phyloP scores from a whole-genome alignment of 2,888 invertebrate genomes.

The Sinelater perroti region DNA sequence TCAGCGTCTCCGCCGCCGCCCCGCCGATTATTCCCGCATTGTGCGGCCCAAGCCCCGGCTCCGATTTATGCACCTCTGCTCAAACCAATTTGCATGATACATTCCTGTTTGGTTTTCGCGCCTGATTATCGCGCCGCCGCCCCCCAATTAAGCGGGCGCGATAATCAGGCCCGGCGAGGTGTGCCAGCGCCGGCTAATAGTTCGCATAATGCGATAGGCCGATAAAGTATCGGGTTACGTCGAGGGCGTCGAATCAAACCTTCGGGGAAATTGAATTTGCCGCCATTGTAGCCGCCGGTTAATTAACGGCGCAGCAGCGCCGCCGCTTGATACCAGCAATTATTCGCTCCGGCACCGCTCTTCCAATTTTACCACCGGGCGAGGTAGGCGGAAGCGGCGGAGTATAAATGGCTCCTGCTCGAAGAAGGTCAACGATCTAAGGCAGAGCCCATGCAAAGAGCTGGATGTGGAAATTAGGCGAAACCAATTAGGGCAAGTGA shows the following conservation, averaged over 20 bases:
- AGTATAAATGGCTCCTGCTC: neutral
- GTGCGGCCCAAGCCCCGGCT: neutral
- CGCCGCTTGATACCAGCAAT: neutral
- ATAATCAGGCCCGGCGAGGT: neutral
- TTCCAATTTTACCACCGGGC: too few species aligned
- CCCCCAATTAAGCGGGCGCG: slow-evolving; percentile 8
- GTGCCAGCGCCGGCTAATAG: neutral
- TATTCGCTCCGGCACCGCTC: too few species aligned
- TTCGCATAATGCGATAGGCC: slow-evolving; percentile 1
- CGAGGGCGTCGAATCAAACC: slow-evolving; percentile 4
- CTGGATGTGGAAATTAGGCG: slow-evolving; percentile 3
- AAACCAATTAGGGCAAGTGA: slow-evolving; percentile 14
- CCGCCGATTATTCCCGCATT: neutral
- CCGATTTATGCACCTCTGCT: slow-evolving; percentile 1
- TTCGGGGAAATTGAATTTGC: slow-evolving; percentile 7
- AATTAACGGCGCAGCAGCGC: neutral
- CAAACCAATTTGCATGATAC: slow-evolving; percentile 1
- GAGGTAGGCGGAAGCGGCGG: neutral
- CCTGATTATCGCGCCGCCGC: neutral
- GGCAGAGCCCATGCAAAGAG: neutral
- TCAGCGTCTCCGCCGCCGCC: neutral
- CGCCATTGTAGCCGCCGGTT: neutral
- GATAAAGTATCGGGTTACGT: slow-evolving; percentile 9
- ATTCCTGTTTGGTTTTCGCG: neutral
- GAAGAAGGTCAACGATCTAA: neutral